Evolutionary conservation across 2,888 invertebrate genomes (phyloP).

Genomic region (Petrolisthes manimaculis): DNA sequence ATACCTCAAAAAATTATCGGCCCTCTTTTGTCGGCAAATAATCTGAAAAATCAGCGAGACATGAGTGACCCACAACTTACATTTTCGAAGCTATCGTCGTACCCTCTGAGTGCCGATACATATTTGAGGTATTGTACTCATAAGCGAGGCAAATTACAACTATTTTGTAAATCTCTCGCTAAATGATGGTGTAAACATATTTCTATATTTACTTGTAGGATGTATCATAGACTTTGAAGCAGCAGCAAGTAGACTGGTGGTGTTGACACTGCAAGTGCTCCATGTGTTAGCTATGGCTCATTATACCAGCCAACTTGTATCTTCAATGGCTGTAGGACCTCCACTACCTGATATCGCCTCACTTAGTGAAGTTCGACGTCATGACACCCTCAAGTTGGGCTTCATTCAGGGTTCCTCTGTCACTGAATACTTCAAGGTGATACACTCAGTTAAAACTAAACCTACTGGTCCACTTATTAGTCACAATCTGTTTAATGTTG

Average conservation of each 20-base stretch:
- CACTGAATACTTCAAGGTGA: slow-evolving; percentile 35
- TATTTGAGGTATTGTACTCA: neutral
- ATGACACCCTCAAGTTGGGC: slow-evolving; percentile 11
- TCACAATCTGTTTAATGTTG: too few species aligned
- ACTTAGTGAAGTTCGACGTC: slow-evolving; percentile 15
- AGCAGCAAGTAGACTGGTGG: neutral
- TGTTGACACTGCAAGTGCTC: slow-evolving; percentile 19
- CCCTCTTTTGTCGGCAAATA: too few species aligned
- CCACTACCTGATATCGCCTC: slow-evolving; percentile 29
- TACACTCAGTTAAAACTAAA: too few species aligned
- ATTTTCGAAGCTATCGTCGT: too few species aligned
- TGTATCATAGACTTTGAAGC: neutral
- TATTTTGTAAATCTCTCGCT: too few species aligned
- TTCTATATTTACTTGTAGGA: neutral
- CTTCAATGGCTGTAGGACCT: slow-evolving; percentile 34
- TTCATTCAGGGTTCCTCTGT: slow-evolving; percentile 35
- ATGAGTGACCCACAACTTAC: too few species aligned
- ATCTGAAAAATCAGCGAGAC: too few species aligned
- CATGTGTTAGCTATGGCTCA: slow-evolving; percentile 33
- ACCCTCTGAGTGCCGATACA: neutral
- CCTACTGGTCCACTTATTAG: too few species aligned
- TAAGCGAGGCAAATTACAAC: too few species aligned
- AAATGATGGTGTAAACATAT: too few species aligned
- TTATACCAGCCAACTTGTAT: slow-evolving; percentile 42
- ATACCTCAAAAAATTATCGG: too few species aligned